Conservation (phyloP, 1,140 invertebrate genomes). For the Pristionchus pacificus region DNA sequence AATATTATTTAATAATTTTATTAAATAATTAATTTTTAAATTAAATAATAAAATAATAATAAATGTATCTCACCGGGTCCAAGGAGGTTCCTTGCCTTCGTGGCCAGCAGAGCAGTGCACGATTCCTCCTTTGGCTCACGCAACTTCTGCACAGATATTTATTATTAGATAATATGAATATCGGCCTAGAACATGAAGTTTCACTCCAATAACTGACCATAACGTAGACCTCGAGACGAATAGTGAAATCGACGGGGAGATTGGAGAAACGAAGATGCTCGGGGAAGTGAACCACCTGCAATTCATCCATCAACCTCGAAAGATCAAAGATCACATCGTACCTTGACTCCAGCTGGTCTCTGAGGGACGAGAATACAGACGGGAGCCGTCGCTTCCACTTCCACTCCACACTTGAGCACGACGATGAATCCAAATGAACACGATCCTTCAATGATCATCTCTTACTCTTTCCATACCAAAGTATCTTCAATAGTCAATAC, state of each 20-base stretch:
- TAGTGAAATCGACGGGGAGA: slow-evolving; percentile 27
- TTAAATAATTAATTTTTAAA: not conserved
- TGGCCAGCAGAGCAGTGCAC: slow-evolving; percentile 14
- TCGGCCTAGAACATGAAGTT: not conserved
- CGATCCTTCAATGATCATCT: not conserved
- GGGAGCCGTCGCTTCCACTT: slow-evolving; percentile 18
- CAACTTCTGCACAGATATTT: slow-evolving; percentile 3
- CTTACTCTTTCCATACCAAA: no score
- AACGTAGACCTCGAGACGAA: slow-evolving; percentile 24
- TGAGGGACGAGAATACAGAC: slow-evolving; percentile 4
- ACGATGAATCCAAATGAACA: slow-evolving; percentile 21
- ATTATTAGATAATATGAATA: not conserved
- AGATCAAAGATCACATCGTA: no score
- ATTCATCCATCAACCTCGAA: no score
- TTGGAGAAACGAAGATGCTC: slow-evolving; percentile 29
- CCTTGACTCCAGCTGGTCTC: not conserved
- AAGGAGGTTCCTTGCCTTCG: slow-evolving; percentile 23
- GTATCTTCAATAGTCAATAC: no score
- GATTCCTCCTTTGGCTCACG: slow-evolving; percentile 15
- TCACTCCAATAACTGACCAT: slow-evolving; percentile 2
- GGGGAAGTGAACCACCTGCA: slow-evolving; percentile 13
- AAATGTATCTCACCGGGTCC: slow-evolving; percentile 1
- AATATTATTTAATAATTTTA: not conserved
- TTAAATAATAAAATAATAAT: no score
- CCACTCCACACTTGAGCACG: slow-evolving; percentile 15